Base-by-base conservation (phyloP, 2,888 invertebrate species). In the Platycheirus albimanus region DNA sequence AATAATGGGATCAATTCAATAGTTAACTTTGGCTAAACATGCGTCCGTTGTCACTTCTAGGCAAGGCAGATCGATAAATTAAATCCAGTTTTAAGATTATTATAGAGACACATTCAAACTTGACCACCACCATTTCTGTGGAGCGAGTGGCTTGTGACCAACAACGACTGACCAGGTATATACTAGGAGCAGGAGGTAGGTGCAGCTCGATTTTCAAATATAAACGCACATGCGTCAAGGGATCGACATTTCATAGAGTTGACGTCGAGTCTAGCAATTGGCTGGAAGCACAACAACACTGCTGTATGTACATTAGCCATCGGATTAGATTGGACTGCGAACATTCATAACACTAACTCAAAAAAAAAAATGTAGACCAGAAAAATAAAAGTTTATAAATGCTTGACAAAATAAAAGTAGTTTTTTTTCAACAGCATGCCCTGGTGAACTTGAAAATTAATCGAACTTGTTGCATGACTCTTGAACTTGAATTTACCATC, bases 151-250 rank as follows among this genome's bases (percentile, higher is more conserved):
- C n/a, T n/a, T n/a, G 3, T 15, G 6, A 24, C 24, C 28, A n/a
- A n/a, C n/a, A n/a, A n/a, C n/a, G n/a, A n/a, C n/a, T n/a, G n/a
- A n/a, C n/a, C n/a, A n/a, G n/a, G n/a, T n/a, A n/a, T n/a, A n/a
- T n/a, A n/a, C n/a, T n/a, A n/a, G n/a, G n/a, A n/a, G n/a, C n/a
- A n/a, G n/a, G n/a, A 49, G 24, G 13, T 10, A 36, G 49, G 36
- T 66, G 43, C 36, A 58, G 38, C 51, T 56, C n/a, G 10, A 61
- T 41, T 19, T 15, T n/a, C 17, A 51, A 41, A 43, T 45, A n/a
- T 5, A 13, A 41, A 72, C 78, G 75, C 75, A 79, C 69, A 79
- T 79, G 79, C 79, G 79, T 79, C 75, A 69, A 79, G 54, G 75
- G 63, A 69, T 69, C 49, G 54, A 77, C 30, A 49, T 30, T 45